Percentiles rank a stretch among this genome's conserved stretches.
These are phyloP conservation scores for Proterorhinus semilunaris DNA, from an alignment of 2,113 vertebrate species.

Conservation along the genomic window DNA sequence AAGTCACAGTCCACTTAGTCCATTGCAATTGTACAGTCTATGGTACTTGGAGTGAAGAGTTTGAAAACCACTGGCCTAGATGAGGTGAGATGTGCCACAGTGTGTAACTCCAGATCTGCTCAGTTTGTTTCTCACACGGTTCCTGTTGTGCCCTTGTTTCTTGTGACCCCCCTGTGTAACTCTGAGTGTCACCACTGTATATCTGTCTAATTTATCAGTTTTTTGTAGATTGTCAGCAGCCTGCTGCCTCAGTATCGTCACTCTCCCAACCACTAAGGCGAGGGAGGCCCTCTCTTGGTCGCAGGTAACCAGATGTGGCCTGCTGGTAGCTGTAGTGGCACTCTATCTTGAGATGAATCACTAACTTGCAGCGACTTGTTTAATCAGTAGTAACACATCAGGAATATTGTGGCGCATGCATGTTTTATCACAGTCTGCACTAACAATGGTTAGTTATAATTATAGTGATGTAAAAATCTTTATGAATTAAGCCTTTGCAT, in stretches of 20 bases:
- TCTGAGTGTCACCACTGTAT: constrained; percentile 88
- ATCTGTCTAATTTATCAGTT: constrained; percentile 99
- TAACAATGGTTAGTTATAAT: not conserved
- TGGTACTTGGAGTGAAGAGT: no score
- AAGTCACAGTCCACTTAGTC: no score
- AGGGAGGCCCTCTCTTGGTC: constrained; percentile 82
- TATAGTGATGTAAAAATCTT: not conserved
- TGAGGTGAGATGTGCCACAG: no score
- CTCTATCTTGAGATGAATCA: constrained; percentile 19
- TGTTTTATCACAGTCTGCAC: constrained; percentile 9
- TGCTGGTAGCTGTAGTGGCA: constrained; percentile 22
- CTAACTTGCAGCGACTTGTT: constrained; percentile 6
- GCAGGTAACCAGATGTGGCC: constrained; percentile 84
- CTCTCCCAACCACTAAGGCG: constrained; percentile 92
- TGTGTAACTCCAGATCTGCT: not conserved
- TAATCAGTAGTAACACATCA: constrained; percentile 6
- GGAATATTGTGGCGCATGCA: constrained; percentile 15
- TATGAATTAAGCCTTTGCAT: constrained; percentile 15
- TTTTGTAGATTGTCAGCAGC: constrained; percentile 99
- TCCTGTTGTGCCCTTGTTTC: constrained; percentile 71
- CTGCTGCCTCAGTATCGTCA: constrained; percentile 96
- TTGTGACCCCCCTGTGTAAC: constrained; percentile 73
- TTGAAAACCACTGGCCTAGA: no score
- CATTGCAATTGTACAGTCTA: no score
- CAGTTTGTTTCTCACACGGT: constrained; percentile 42